phyloP scores from a whole-genome alignment of 2,797 vertebrate species.

The Ceyx erithaca region DNA sequence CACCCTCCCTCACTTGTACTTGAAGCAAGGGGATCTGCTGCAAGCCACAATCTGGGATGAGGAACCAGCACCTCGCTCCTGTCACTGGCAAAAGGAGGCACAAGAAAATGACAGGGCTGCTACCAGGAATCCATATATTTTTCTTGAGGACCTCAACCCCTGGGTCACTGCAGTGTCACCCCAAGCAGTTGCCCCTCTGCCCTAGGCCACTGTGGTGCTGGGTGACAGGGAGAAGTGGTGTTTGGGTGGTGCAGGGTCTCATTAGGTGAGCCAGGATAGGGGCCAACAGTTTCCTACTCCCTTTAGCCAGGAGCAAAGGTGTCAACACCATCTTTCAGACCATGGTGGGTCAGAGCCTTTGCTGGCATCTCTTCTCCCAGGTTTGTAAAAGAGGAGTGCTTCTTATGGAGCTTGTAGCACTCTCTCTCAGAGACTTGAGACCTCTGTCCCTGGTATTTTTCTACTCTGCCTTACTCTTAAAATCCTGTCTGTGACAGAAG shows the following conservation, averaged over 20 bases:
- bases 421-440: not conserved
- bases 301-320: not conserved
- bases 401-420: not conserved
- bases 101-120: not conserved
- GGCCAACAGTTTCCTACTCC: no score
- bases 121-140: rapidly evolving
- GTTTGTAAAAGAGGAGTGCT: not conserved
- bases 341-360: not conserved
- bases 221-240: not conserved
- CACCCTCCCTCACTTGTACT: not conserved
- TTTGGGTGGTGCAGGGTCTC: no score
- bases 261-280: rapidly evolving
- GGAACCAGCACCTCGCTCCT: not conserved
- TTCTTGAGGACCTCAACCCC: not conserved
- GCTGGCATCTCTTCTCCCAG: not conserved
- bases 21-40: constrained; percentile 4
- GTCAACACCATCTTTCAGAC: not conserved
- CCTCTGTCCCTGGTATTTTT: not conserved
- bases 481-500: not conserved
- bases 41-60: not conserved
- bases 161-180: not conserved
- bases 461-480: not conserved
- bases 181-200: not conserved
- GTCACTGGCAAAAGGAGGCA: not conserved
- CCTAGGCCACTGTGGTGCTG: not conserved